A percentile compares a stretch with the other conserved stretches of the same genome.
Conservation (phyloP, 2,113 vertebrate genomes). For the Pristiophorus japonicus region DNA sequence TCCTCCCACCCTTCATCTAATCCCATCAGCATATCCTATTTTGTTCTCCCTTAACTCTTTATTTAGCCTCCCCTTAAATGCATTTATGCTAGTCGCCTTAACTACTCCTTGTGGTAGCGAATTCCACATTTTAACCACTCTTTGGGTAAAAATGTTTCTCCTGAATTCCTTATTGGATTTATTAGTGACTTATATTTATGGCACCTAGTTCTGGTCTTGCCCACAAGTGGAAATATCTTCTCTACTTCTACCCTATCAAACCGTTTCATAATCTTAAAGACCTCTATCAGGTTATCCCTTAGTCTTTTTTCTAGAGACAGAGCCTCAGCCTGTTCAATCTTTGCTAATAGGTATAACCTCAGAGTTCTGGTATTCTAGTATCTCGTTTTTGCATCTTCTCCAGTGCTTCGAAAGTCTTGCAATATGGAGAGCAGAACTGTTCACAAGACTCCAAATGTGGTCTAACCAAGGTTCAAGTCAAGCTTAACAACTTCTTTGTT, state of each 20-base stretch:
- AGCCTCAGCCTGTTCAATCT: too few species aligned
- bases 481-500: background rate
- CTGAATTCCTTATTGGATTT: background rate
- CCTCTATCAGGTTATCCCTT: too few species aligned
- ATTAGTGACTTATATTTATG: background rate
- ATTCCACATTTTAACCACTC: background rate
- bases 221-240: background rate
- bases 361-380: background rate
- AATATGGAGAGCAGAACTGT: background rate
- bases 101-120: too few species aligned
- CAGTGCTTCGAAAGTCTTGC: background rate
- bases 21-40: background rate
- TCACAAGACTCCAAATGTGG: background rate
- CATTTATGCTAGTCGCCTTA: background rate
- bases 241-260: background rate
- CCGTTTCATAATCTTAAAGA: background rate
- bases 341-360: background rate
- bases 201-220: background rate
- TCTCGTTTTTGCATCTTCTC: too few species aligned
- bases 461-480: background rate
- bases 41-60: background rate
- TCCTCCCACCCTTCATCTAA: background rate
- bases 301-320: too few species aligned
- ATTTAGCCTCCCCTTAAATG: background rate
- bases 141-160: background rate